Conservation (phyloP, 2,113 vertebrate species). For the Leucosticte australis region DNA sequence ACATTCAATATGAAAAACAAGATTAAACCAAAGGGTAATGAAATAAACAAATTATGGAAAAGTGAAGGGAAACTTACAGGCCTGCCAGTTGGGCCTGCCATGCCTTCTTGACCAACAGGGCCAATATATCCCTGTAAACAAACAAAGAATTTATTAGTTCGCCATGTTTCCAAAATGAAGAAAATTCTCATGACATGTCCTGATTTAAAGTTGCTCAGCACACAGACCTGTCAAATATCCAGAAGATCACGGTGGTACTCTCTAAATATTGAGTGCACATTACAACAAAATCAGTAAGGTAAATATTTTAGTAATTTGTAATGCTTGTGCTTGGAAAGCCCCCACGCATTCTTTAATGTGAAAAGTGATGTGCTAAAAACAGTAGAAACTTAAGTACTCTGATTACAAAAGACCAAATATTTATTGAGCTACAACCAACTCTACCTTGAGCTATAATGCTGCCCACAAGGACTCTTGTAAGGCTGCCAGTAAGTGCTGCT, state of each 20-base stretch:
- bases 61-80: conserved; percentile 73
- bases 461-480: background rate
- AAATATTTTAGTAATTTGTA: background rate
- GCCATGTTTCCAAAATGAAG: background rate
- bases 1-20: background rate
- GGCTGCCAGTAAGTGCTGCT: background rate
- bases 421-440: background rate
- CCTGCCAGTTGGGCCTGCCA: conserved; percentile 86
- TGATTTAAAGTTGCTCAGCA: background rate
- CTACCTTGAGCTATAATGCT: background rate
- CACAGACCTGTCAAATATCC: background rate
- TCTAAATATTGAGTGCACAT: background rate
- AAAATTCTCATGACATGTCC: background rate
- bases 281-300: background rate
- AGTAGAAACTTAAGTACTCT: background rate
- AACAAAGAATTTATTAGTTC: conserved; percentile 26
- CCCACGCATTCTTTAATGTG: background rate
- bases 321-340: background rate
- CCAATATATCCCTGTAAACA: conserved; percentile 87
- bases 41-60: background rate
- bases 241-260: background rate
- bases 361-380: background rate
- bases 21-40: background rate
- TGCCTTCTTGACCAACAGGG: conserved; percentile 85
- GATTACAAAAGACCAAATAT: background rate